Evolutionary conservation across 1,140 invertebrate genomes (phyloP), one percentile per base, ranked within the genome.

Genomic region (Chelonus insularis): DNA sequence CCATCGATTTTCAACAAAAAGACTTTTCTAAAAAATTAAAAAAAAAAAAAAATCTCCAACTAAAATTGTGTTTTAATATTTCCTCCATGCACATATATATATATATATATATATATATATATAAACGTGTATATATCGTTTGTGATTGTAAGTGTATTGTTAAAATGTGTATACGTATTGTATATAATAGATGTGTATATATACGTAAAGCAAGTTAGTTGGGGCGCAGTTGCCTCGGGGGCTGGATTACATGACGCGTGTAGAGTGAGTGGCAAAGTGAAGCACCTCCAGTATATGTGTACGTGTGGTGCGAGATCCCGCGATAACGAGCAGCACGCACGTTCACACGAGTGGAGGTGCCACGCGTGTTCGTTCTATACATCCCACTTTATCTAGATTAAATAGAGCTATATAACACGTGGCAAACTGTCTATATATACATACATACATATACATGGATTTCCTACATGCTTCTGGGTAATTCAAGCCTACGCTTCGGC

Each of bases 311-410:
- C 36, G 56, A 63, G 57, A 47, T 57, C 18, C 37, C 21, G 51
- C 61, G 61, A 63, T 63, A 63, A 63, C 55, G 48, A 63, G 61
- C 55, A 23, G 16, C 48, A 51, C 61, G 56, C 54, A 57, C 54
- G 21, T 20, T n/a, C 25, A 29, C 25, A 29, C 25, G 25, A 29
- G 25, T 29, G 25, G n/a, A 16, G 29, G 48, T 41, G 34, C 1
- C 50, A 52, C 45, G 32, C 8, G 14, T 50, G 32, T 16, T 50
- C 9, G 12, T 39, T 21, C 32, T 39, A 43, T 34, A 12, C 47
- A 18, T 23, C 39, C 14, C 52, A 23, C 52, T 37, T 45, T 32
- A 48, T 39, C 36, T 36, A 62, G 50, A 52, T 52, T 52, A 52
- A 14, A 43, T 43, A 36, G 8, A 18, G 50, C 16, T 32, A 43